Conservation (phyloP, 1,140 invertebrate genomes). For the Scylla paramamosain region DNA sequence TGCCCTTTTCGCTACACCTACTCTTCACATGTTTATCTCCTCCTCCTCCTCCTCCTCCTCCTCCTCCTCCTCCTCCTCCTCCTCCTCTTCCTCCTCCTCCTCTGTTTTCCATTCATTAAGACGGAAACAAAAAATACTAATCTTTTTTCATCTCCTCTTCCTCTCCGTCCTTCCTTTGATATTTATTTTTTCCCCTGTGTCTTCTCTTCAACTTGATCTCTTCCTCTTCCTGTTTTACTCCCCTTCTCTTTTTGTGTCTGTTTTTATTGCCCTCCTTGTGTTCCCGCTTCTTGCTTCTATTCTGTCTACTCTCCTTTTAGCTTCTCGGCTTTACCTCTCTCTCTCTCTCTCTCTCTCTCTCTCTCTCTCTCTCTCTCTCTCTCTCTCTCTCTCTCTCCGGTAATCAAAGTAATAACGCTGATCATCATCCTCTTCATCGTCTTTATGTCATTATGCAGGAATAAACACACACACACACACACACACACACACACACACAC, state of each 20-base stretch:
- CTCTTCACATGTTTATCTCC: neutral
- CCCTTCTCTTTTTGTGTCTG: neutral
- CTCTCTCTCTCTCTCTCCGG: neutral
- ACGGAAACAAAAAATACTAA: neutral
- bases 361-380: constrained; percentile 20
- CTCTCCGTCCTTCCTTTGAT: neutral
- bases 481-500: too few relatives aligned
- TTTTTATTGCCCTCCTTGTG: neutral
- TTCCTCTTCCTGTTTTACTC: neutral
- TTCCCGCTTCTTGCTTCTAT: neutral
- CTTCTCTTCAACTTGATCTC: neutral
- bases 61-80: neutral
- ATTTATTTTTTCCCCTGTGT: neutral
- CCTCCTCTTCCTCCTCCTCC: neutral
- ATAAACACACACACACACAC: too few relatives aligned
- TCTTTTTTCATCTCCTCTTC: neutral
- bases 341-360: constrained; percentile 20
- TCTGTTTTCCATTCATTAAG: constrained; percentile 21
- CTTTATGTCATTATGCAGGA: too few relatives aligned
- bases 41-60: neutral
- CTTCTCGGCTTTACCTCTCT: neutral
- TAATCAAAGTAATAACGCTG: too few relatives aligned
- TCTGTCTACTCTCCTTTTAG: neutral
- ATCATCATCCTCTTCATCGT: too few relatives aligned
- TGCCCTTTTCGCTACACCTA: neutral